Base-by-base conservation (phyloP, 1,140 invertebrate genomes). In the Ostrea edulis region DNA sequence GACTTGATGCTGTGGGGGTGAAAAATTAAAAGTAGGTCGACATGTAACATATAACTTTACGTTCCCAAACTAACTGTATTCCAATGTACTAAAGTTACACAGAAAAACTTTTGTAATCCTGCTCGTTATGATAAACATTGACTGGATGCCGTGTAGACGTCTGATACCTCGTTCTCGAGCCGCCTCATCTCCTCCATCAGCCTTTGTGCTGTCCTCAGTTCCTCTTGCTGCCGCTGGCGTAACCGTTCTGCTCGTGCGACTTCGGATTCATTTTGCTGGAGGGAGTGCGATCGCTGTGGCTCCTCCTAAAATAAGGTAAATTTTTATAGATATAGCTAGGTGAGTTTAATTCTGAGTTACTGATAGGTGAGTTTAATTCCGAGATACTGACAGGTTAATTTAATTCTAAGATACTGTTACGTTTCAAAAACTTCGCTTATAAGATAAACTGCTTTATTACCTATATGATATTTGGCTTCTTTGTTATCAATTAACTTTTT, bases 151-250 rank as follows among this genome's bases (percentile, higher is more conserved):
- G 5, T 44, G 35, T 44, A 17, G 12, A 20, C 5, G 17, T 9
- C 58, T 35, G 22, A 29, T 58, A 87, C 86, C 25, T 68, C 44
- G 35, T 25, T 84, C 29, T 83, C 82, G 55, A 20, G 55, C 52
- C 65, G 62, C 86, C 65, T 12, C 51, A 54, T 54, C 82, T 22
- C 58, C 8, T 82, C 53, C 44, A 54, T 53, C 7, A 84, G 20
- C 20, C 53, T 89, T 83, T 90, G 87, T 17, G 90, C 88, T 68
- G 58, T 77, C 51, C 82, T 77, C 71, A 90, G 71, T 77, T 90
- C 90, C 8, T 90, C 86, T n/a, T 83, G 58, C 44, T 89, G 85
- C 53, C 90, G 87, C 52, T 83, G 65, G 62, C 85, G 81, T 58
- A 89, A 84, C n/a, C 88, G 86, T 71, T 58, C 82, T 12, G 53